Evolutionary conservation across 2,888 invertebrate species (phyloP), one percentile per base, ranked within the genome.

Genomic region (Drosophila multiciliata): DNA sequence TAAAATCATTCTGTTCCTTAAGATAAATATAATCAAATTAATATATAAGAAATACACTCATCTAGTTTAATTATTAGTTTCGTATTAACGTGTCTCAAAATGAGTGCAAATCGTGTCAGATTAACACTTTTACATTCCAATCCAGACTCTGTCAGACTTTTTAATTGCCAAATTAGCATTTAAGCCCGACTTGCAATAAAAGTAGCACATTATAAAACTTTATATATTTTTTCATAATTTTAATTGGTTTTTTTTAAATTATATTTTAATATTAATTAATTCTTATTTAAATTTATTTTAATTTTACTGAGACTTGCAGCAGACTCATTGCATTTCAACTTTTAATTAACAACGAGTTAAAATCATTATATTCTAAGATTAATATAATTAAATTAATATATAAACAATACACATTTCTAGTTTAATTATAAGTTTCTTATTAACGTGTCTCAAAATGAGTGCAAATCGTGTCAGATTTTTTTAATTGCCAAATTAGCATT

Each of bases 71-170:
- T 4, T 9, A n/a, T 9, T 3, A 23, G 20, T 23, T 26, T 17
- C 8, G 12, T 12, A 7, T n/a, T 50, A 29, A n/a, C 29, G n/a
- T 11, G 38, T 8, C 29, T 7, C 1, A n/a, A 33, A 33, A 32
- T 3, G 7, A n/a, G 20, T 32, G 32, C n/a, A 52, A n/a, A 52
- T n/a, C 32, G n/a, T 11, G 29, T 15, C 5, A 45, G 20, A 20
- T 71, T 48, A 45, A 63, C 29, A 75, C 54, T 53, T 68, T 55
- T 26, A 20, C 9, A 58, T 29, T 26, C 6, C 29, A 36, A 49
- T 61, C n/a, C n/a, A n/a, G n/a, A n/a, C n/a, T n/a, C n/a, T n/a
- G n/a, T n/a, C n/a, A n/a, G n/a, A n/a, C n/a, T n/a, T 11, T 33
- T 33, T n/a, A 40, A 32, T 40, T 40, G 20, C 23, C 5, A 32